A percentile compares a stretch with the other conserved stretches of the same genome.
phyloP scores from a whole-genome alignment of 2,797 vertebrate species.

The Halcyon badia region DNA sequence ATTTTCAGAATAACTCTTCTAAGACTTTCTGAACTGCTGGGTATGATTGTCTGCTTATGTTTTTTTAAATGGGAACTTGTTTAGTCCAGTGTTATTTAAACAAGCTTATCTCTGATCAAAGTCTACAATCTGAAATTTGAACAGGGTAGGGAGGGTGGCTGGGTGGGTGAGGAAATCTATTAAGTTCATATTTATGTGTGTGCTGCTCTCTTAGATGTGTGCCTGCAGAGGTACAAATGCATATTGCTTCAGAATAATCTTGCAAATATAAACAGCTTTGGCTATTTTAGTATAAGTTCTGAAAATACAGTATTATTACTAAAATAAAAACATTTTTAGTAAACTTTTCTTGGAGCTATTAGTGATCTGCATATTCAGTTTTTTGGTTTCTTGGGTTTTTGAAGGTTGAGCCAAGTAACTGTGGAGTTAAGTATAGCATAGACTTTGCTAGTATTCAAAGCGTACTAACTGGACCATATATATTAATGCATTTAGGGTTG shows the following conservation, averaged over 20 bases:
- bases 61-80: slow-evolving; percentile 61
- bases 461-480: not conserved
- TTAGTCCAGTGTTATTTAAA: slow-evolving; percentile 74
- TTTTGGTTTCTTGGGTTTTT: not conserved
- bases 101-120: slow-evolving; percentile 77
- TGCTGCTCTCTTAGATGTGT: slow-evolving; percentile 10
- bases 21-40: slow-evolving; percentile 73
- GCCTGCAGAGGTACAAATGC: not conserved
- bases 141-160: slow-evolving; percentile 28
- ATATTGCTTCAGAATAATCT: slow-evolving; percentile 35
- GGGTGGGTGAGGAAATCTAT: slow-evolving; percentile 57
- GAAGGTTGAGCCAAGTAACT: not conserved
- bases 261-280: slow-evolving; percentile 4
- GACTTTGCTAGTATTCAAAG: not conserved
- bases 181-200: slow-evolving; percentile 11
- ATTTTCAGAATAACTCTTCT: slow-evolving; percentile 77
- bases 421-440: not conserved
- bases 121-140: slow-evolving; percentile 73
- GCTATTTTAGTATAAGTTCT: slow-evolving; percentile 24
- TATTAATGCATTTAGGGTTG: not conserved
- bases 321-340: slow-evolving; percentile 23
- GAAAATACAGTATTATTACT: not conserved
- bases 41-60: slow-evolving; percentile 72
- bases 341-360: slow-evolving; percentile 55
- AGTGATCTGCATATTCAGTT: not conserved